phyloP scores from a whole-genome alignment of 2,113 vertebrate species.

The Stomatorhinus ivindoensis region DNA sequence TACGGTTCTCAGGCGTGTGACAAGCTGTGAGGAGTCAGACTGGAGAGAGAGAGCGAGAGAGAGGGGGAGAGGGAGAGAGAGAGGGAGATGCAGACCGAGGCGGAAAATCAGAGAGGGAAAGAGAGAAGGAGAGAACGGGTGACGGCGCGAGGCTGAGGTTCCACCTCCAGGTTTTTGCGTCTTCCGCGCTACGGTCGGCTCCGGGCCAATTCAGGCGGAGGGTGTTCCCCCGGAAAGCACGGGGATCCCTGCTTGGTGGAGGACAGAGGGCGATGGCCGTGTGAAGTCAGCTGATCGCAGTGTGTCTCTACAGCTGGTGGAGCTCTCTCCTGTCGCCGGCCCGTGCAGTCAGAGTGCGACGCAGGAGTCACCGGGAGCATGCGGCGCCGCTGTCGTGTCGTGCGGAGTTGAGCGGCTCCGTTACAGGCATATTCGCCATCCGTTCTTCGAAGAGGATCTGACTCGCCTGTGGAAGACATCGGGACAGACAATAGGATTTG shows the following conservation, averaged over 20 bases:
- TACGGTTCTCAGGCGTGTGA: not conserved
- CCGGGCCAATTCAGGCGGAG: not conserved
- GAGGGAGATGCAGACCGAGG: not conserved
- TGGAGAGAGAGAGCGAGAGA: constrained; percentile 12
- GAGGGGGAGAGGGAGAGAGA: constrained; percentile 7
- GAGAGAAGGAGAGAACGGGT: not conserved
- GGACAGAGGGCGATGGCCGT: constrained; percentile 63
- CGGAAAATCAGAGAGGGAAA: not conserved
- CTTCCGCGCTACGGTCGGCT: not conserved
- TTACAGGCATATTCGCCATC: not conserved
- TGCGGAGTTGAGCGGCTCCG: not conserved
- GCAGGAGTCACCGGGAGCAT: constrained; percentile 55
- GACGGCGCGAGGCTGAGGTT: not conserved
- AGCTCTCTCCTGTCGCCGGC: constrained; percentile 24
- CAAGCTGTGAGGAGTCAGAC: not conserved
- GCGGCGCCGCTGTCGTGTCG: constrained; percentile 45
- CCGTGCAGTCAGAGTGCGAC: constrained; percentile 50
- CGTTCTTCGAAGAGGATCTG: not conserved
- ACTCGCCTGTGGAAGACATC: constrained; percentile 34
- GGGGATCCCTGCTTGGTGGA: constrained; percentile 54
- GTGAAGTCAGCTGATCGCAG: constrained; percentile 78
- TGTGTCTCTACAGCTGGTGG: constrained; percentile 67
- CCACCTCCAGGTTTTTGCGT: not conserved
- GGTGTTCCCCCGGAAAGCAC: constrained; percentile 27
- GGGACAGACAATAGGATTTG: constrained; percentile 56